A percentile compares a stretch with the other conserved stretches of the same genome.
Evolutionary conservation across 2,888 invertebrate genomes (phyloP).

Genomic region (Drosophila pegasa): DNA sequence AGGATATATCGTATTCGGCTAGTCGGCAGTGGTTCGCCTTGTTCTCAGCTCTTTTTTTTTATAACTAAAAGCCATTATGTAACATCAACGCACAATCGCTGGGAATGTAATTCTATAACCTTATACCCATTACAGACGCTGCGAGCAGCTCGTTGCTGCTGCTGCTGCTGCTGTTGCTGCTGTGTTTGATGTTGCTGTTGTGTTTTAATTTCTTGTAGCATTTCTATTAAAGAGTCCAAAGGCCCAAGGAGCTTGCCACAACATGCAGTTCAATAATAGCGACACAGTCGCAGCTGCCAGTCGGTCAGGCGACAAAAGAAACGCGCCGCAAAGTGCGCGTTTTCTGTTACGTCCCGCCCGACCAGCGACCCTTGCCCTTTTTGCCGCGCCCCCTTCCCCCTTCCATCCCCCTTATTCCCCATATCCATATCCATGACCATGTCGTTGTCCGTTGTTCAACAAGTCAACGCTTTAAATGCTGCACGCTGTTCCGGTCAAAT

Average conservation of each 20-base stretch:
- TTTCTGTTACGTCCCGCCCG: constrained; percentile 61
- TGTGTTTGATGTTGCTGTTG: constrained; percentile 9
- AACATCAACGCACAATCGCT: constrained; percentile 45
- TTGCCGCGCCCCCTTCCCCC: neutral
- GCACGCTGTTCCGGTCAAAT: constrained; percentile 72
- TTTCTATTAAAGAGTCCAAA: constrained; percentile 57
- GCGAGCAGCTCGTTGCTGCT: constrained; percentile 25
- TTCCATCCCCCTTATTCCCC: neutral
- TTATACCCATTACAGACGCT: constrained; percentile 47
- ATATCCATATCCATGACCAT: constrained; percentile 10
- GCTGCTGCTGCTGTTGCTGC: neutral
- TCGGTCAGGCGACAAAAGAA: constrained; percentile 60
- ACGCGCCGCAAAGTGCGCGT: constrained; percentile 74
- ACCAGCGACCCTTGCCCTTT: neutral
- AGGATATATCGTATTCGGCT: constrained; percentile 6
- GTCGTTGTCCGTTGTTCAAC: constrained; percentile 34
- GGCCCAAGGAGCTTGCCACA: constrained; percentile 58
- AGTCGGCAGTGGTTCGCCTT: neutral
- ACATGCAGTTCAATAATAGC: constrained; percentile 77
- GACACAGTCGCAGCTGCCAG: constrained; percentile 61
- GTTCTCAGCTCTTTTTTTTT: constrained; percentile 31
- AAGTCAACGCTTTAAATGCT: constrained; percentile 71
- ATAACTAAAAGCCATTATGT: constrained; percentile 52
- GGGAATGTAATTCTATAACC: constrained; percentile 64
- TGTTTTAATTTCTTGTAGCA: constrained; percentile 57